phyloP scores from a whole-genome alignment of 2,797 vertebrate genomes.

The Bucorvus abyssinicus region DNA sequence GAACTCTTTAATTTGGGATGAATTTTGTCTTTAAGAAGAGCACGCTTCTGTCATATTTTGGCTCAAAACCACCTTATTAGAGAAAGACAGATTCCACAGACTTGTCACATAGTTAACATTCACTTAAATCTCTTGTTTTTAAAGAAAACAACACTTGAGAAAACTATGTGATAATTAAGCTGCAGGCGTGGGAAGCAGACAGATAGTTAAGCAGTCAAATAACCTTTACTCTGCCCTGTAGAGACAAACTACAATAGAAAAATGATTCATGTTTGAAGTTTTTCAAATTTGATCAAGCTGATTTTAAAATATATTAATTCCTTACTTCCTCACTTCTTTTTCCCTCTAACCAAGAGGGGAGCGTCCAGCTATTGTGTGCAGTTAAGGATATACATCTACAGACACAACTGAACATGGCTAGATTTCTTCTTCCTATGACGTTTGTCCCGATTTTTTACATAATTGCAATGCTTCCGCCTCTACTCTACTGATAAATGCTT shows the following conservation, averaged over 20 bases:
- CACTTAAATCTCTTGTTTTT: conserved; percentile 45
- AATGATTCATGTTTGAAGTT: neutral
- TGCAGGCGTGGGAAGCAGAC: neutral
- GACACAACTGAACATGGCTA: neutral
- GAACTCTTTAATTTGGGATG: conserved; percentile 4
- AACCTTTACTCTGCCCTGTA: conserved; percentile 19
- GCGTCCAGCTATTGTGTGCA: neutral
- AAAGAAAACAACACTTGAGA: conserved; percentile 40
- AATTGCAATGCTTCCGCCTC: neutral
- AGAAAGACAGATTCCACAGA: neutral
- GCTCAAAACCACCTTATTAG: conserved; percentile 23
- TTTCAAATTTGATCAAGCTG: neutral
- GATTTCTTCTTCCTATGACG: neutral
- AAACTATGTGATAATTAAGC: conserved; percentile 43
- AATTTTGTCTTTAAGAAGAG: neutral
- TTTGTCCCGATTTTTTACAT: neutral
- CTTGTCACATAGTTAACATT: conserved; percentile 35
- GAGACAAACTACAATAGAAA: neutral
- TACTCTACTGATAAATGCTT: neutral
- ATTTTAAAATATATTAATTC: neutral
- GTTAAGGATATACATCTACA: neutral
- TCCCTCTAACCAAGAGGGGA: accelerated
- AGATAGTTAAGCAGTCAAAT: neutral
- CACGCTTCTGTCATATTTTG: neutral
- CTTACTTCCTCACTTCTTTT: neutral